Base-by-base conservation (phyloP, 2,888 invertebrate genomes). In the Nomada lathburiana region DNA sequence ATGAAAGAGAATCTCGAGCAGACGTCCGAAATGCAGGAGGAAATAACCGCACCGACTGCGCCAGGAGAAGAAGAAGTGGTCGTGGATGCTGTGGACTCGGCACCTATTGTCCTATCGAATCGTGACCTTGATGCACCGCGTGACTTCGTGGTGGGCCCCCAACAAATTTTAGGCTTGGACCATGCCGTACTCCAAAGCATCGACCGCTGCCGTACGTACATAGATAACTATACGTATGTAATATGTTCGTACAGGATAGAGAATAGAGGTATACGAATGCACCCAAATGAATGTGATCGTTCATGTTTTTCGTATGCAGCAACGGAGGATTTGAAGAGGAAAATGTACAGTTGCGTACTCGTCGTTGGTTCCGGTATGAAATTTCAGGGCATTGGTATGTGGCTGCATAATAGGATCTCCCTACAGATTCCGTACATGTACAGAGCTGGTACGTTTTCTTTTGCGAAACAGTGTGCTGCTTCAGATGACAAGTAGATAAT, bases 331-430 rank as follows among this genome's bases (percentile, higher is more conserved):
- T 94, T 98, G 76, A 98, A 98, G 93, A 95, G 98, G 63, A 98
- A 98, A 94, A 98, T 99, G 98, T 98, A 98, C 92, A 97, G 97
- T 75, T 98, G 97, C 90, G 97, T 99, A 83, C 94, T 99, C 29
- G 96, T 99, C 0, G 98, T 99, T 9, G 99, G 99, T 9, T 98
- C 98, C 2, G 98, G 98, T 1, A 97, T 98, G 92, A 98, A 98
- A 94, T 97, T 98, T 86, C 96, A 96, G 69, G 98, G 97, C 1
- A 95, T 98, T 63, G 96, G 97, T 29, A 96, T 96, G 80, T 98
- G 98, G 98, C 94, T 99, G 13, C 98, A 98, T 91, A 98, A 98
- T 91, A 95, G 98, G 86, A 95, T 98, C 79, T 96, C 97, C 10
- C 94, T 97, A 75, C 98, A 98, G 93, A 97, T 98, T 88, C 98